phyloP scores from a whole-genome alignment of 2,113 vertebrate species.

The Psittacula cyanocephala region DNA sequence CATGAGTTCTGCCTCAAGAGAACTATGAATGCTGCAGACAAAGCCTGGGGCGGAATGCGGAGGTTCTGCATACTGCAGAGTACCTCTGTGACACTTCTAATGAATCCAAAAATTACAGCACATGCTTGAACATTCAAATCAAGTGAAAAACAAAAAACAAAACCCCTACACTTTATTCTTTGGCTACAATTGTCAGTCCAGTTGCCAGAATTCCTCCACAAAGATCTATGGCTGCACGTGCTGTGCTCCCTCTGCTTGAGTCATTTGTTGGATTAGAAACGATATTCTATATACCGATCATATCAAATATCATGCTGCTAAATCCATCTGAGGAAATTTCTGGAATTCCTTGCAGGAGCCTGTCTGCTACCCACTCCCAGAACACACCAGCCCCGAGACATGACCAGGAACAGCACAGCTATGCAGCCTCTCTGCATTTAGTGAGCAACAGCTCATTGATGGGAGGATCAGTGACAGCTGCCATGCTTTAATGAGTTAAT shows the following conservation, averaged over 20 bases:
- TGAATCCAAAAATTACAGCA: not conserved
- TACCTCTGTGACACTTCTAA: rapidly evolving
- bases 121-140: not conserved
- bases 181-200: not conserved
- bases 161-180: not conserved
- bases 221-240: not conserved
- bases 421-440: not conserved
- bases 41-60: not conserved
- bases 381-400: not conserved
- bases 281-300: not conserved
- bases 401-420: not conserved
- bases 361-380: not conserved
- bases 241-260: not conserved
- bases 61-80: not conserved
- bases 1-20: rapidly evolving
- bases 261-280: not conserved
- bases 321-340: not conserved
- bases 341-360: not conserved
- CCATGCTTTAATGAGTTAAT: not conserved
- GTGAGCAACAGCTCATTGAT: not conserved
- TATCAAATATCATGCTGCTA: not conserved
- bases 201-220: not conserved
- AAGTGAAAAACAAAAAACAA: not conserved
- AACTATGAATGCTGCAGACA: not conserved
- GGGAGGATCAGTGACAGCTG: not conserved